Percentiles rank a stretch among this genome's conserved stretches.
phyloP scores from a whole-genome alignment of 1,140 invertebrate species.

The Acromyrmex charruanus region DNA sequence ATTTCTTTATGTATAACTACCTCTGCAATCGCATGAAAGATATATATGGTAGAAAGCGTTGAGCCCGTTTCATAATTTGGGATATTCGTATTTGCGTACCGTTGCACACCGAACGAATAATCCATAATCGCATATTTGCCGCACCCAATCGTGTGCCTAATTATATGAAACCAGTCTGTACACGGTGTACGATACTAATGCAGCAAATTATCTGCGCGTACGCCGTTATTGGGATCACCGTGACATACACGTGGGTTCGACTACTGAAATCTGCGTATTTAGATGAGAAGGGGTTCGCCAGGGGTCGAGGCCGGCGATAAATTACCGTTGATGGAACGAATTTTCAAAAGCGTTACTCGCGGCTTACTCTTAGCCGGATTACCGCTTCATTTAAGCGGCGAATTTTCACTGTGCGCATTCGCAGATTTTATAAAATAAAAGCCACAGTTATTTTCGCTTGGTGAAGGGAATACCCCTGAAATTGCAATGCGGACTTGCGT shows the following conservation, averaged over 20 bases:
- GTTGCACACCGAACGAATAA: conserved; percentile 45
- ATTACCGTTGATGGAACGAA: conserved; percentile 23
- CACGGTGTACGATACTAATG: conserved; percentile 44
- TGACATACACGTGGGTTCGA: conserved; percentile 33
- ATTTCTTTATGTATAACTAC: not conserved
- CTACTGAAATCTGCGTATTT: conserved; percentile 48
- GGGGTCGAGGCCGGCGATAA: conserved; percentile 33
- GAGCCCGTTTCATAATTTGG: not conserved
- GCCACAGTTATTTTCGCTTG: not conserved
- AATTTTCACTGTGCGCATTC: not conserved
- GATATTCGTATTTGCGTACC: conserved; percentile 27
- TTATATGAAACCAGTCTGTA: conserved; percentile 49
- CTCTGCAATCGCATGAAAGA: not conserved
- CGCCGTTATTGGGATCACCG: conserved; percentile 52
- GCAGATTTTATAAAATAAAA: conserved; percentile 2
- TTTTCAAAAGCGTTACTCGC: conserved; percentile 32
- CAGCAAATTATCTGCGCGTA: conserved; percentile 50
- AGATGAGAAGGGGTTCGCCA: not conserved
- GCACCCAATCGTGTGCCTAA: conserved; percentile 44
- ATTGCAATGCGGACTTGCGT: not conserved
- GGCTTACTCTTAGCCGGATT: conserved; percentile 32
- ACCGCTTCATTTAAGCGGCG: conserved; percentile 4
- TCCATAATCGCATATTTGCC: conserved; percentile 45
- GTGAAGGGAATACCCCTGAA: not conserved
- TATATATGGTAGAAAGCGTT: not conserved